Base-by-base conservation (phyloP, 2,113 vertebrate genomes). In the Otocyon megalotis region DNA sequence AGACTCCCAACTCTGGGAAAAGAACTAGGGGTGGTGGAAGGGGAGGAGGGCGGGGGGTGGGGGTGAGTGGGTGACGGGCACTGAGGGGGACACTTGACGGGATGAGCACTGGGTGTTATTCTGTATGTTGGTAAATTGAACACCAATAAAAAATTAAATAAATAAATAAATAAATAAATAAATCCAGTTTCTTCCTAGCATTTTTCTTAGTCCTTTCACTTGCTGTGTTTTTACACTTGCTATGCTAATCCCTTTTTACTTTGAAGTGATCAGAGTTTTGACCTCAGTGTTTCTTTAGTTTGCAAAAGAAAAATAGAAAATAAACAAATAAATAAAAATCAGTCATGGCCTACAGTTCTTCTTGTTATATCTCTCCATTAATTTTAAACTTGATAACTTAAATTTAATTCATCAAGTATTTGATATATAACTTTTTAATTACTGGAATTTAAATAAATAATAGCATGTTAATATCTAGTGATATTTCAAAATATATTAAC, bases 401-500 rank as follows among this genome's bases (percentile, higher is more conserved):
- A 77, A 89, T 88, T 69, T 50, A 37, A 53, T 50, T 65, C 15
- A 8, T 71, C 43, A 37, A 20, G 53, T 37, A 93, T 86, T 87
- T 85, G 50, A 62, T 48, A 22, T 62, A 69, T 63, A 90, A 17
- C n/a, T 90, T 74, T 88, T 90, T 37, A 67, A 72, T 80, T 32
- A 63, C 30, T 77, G 53, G 16, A 53, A 92, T 94, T 92, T 67
- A 81, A 81, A 60, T 81, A 74, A 95, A 82, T 71, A 69, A 95
- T 48, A 56, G 43, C 24, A 79, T 72, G 13, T 80, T 56, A 48
- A 30, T 86, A 81, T 60, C 50, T 76, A 80, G 72, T 62, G 50
- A 90, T 17, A 24, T 67, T 97, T 89, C 89, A 90, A 90, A 89
- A 69, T 89, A 56, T 50, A 62, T 84, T 79, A 86, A 82, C 43